Evolutionary conservation across 2,888 invertebrate genomes (phyloP).

Genomic region (Dolichomitus sp.): DNA sequence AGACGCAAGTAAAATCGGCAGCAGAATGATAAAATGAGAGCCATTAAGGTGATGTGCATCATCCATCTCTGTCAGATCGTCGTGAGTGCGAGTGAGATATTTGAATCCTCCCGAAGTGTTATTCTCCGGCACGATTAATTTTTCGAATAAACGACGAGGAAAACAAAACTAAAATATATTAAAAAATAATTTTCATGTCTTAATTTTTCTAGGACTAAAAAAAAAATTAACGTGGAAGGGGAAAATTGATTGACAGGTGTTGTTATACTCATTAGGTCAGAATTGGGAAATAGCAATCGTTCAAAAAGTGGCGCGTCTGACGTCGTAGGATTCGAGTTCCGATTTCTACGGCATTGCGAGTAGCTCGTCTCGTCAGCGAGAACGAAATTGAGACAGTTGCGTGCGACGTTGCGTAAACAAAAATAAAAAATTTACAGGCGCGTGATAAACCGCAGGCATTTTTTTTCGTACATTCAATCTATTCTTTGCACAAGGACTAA

Average conservation of each 20-base stretch:
- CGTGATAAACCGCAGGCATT: not conserved
- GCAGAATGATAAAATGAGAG: no score
- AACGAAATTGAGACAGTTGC: not conserved
- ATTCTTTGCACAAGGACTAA: not conserved
- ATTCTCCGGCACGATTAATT: no score
- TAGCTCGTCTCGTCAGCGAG: constrained; percentile 1
- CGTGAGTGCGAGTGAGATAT: no score
- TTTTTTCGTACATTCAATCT: not conserved
- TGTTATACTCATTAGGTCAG: not conserved
- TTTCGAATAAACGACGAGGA: not conserved
- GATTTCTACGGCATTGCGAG: not conserved
- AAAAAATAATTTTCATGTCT: not conserved
- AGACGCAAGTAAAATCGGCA: no score
- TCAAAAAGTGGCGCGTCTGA: constrained; percentile 12
- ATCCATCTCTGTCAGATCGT: no score
- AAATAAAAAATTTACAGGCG: not conserved
- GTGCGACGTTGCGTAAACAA: constrained; percentile 1
- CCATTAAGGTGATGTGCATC: no score
- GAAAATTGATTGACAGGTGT: not conserved
- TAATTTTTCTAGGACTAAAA: not conserved
- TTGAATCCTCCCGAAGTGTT: no score
- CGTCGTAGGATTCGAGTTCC: not conserved
- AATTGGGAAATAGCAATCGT: not conserved
- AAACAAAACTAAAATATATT: no score
- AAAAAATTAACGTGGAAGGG: not conserved